Conservation (phyloP, 2,888 invertebrate genomes). For the Thysanoteuthis rhombus region DNA sequence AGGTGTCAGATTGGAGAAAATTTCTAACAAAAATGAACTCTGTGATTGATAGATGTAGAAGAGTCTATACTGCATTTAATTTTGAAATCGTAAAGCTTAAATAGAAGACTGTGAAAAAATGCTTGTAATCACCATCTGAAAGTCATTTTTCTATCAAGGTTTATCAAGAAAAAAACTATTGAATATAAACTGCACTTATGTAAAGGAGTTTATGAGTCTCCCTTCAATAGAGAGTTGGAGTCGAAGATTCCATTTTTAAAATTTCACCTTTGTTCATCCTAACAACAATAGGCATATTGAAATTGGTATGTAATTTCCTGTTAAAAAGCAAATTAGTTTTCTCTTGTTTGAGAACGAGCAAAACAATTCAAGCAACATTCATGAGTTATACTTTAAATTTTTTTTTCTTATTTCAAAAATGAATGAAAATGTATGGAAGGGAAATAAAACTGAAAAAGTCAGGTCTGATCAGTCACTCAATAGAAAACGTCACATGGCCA, state of each 20-base stretch:
- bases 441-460: neutral
- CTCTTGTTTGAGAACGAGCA: neutral
- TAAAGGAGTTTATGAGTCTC: neutral
- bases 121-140: neutral
- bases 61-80: neutral
- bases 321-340: slow-evolving; percentile 12
- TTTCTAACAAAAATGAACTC: neutral
- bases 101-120: neutral
- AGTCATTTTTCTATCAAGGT: neutral
- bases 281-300: neutral
- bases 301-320: neutral
- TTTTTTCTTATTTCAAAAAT: neutral
- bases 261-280: neutral
- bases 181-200: neutral
- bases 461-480: too few species aligned
- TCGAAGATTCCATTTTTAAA: neutral
- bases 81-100: neutral
- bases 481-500: too few species aligned
- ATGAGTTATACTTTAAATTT: neutral
- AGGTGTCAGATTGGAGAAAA: neutral
- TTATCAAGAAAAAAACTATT: neutral
- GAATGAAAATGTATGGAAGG: neutral
- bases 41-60: neutral
- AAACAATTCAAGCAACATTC: neutral
- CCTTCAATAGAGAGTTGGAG: neutral